Evolutionary conservation across 37 sponge, comb jelly and placozoan species (phyloP), one percentile per base, ranked within the genome.

Genomic region (Halichondria panicea): DNA sequence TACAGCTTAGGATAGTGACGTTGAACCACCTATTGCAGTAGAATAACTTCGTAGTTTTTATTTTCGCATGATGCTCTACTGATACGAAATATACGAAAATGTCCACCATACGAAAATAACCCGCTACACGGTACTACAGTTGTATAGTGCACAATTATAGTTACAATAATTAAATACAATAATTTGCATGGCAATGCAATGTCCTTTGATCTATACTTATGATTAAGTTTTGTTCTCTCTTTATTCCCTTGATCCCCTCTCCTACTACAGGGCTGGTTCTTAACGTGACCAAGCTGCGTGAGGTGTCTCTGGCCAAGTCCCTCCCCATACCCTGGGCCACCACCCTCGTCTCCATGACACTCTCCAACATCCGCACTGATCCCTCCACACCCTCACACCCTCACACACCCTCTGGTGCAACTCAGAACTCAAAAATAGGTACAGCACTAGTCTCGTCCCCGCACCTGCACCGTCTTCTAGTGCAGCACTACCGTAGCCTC

Each of bases 301-400:
- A 77, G 39, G 25, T 78, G 56, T 70, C 64, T 33, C 63, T 78
- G 12, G 35, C 59, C 65, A 70, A 68, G 43, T 70, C 46, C 33
- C 52, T 85, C 4, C 46, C 79, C 0, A 50, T 37, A 9, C 79
- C 86, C 11, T 78, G 79, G 86, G 66, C 52, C 36, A 28, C 11
- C 43, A 66, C 66, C 21, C 79, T 78, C 32, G 44, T 85, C 15
- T 60, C 85, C 25, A 38, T 85, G 38, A 44, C 63, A 4, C 85
- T 79, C 11, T 77, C 85, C 45, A 77, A 61, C 55, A 70, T 85
- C 27, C 19, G 71, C 7, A 54, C 66, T 35, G 85, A 85, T 32
- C 78, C 85, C 42, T 72, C 65, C 63, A 32, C 9, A 21, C 19
- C 31, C 38, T 9, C 24, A 8, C 50, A 4, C n/a, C 15, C 24